These are phyloP conservation scores for Hyposoter didymator DNA, from an alignment of 2,888 invertebrate genomes.

Conservation along the genomic window DNA sequence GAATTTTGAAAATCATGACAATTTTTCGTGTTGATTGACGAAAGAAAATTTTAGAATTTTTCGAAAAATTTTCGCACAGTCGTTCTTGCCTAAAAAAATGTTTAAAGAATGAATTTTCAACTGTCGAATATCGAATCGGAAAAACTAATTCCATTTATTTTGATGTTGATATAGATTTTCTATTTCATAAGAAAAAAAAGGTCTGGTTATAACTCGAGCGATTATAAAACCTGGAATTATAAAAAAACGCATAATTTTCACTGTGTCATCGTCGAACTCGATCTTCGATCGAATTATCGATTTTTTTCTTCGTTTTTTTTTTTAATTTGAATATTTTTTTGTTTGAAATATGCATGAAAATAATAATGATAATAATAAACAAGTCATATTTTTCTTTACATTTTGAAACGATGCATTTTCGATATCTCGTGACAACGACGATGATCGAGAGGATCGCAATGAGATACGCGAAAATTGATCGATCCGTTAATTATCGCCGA, in stretches of 20 bases:
- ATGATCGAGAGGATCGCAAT: constrained; percentile 56
- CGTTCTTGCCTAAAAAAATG: too few relatives aligned
- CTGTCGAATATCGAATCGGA: too few relatives aligned
- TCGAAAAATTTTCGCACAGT: too few relatives aligned
- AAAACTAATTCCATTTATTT: constrained; percentile 29
- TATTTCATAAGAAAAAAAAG: not conserved
- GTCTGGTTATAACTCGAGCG: not conserved
- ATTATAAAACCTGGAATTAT: not conserved
- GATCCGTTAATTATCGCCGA: constrained; percentile 66
- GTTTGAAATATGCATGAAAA: not conserved
- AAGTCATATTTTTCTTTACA: not conserved
- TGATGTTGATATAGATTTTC: too few relatives aligned
- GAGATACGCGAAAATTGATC: constrained; percentile 66
- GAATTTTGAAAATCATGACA: too few relatives aligned
- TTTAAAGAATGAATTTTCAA: too few relatives aligned
- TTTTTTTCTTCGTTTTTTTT: constrained; percentile 14
- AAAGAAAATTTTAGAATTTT: too few relatives aligned
- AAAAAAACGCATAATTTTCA: not conserved
- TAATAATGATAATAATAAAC: not conserved
- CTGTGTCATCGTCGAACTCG: not conserved
- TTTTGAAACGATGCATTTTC: constrained; percentile 20
- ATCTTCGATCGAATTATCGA: not conserved
- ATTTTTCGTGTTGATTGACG: too few relatives aligned
- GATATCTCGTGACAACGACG: constrained; percentile 31
- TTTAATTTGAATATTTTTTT: not conserved